phyloP scores from a whole-genome alignment of 2,113 vertebrate genomes.

The Mohoua ochrocephala region DNA sequence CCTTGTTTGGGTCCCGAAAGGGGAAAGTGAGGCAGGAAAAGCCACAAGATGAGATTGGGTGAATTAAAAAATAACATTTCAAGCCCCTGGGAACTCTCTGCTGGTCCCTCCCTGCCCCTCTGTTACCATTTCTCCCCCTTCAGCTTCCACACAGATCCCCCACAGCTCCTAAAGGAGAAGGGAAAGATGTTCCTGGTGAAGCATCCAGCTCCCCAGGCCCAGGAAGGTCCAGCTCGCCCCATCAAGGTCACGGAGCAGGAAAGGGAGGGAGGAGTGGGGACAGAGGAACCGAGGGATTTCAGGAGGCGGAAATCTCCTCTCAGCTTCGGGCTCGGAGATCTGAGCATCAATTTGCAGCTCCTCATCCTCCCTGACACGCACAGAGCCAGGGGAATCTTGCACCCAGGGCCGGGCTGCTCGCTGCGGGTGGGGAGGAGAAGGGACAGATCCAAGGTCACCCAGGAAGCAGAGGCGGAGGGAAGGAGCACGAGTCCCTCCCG shows the following conservation, averaged over 20 bases:
- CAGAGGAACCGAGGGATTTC: background rate
- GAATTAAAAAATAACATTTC: background rate
- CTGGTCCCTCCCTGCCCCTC: background rate
- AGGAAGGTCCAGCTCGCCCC: background rate
- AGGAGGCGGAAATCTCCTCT: background rate
- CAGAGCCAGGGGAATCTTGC: background rate
- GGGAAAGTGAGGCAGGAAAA: background rate
- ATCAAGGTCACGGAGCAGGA: background rate
- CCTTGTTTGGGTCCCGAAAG: background rate
- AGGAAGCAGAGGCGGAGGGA: background rate
- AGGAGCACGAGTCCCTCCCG: background rate
- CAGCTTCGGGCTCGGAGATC: accelerated
- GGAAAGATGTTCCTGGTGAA: background rate
- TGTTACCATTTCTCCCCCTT: background rate
- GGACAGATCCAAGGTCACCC: background rate
- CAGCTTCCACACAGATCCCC: background rate
- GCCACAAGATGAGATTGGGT: background rate
- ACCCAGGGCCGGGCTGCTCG: background rate
- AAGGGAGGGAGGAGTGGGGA: background rate
- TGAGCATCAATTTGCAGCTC: background rate
- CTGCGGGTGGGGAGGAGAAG: background rate
- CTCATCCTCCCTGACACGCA: accelerated
- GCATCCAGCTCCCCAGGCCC: background rate
- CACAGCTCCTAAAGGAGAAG: background rate
- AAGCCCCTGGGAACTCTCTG: background rate